Evolutionary conservation across 53 echinoderm and acorn worm genomes (phyloP), one percentile per base, ranked within the genome.

Genomic region (Mesocentrotus franciscanus): DNA sequence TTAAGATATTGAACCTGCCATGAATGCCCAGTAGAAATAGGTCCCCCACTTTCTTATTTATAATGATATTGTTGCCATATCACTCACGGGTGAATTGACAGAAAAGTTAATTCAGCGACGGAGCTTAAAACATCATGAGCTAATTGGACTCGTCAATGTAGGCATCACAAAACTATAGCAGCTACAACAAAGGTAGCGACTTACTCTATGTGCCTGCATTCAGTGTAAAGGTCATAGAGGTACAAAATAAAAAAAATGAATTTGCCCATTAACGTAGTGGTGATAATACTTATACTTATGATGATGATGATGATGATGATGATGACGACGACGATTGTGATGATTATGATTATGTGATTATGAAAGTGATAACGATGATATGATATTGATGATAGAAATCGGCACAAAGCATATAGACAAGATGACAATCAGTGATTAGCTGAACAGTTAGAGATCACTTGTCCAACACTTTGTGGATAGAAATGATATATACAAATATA

Each of bases 21-120:
- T 56, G 87, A 87, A 58, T 87, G 4, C 56, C 87, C 87, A 55
- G 14, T 18, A 58, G 87, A 87, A 87, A 87, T 87, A 87, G 87
- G 87, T 87, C 87, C 58, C 87, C 57, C 34, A 87, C 58, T 58
- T 87, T 87, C 6, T 20, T 55, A 56, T 13, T 6, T 10, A 58
- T 20, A 16, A 81, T 58, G 56, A 58, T 87, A 56, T 12, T 87
- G 49, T 4, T 87, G 57, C 87, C 7, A 27, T 26, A 87, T 27
- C 87, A 87, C 57, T 58, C 87, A n/a, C 8, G 87, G 87, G 87
- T 11, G 87, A 56, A 87, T 87, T 57, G 56, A 87, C 29, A 42
- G 58, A 84, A 58, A n/a, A 87, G 87, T 87, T 57, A 33, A 58
- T 87, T n/a, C 58, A 27, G 58, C 29, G 42, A 87, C 59, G 22